A percentile compares a stretch with the other conserved stretches of the same genome.
Evolutionary conservation across 2,888 invertebrate species (phyloP).

Genomic region (Suillia variegata): DNA sequence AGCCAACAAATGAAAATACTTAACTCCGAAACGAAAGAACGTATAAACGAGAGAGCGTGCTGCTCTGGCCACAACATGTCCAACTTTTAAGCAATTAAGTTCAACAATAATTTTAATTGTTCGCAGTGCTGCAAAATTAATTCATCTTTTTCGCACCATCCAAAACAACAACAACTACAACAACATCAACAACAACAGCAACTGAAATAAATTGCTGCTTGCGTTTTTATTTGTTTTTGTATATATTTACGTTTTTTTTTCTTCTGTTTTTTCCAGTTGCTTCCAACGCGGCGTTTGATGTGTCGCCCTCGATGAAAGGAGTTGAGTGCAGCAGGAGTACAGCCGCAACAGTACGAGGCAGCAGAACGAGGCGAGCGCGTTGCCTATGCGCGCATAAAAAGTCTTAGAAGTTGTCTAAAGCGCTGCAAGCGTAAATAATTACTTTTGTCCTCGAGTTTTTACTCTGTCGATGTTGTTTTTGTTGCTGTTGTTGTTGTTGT

Average conservation of each 20-base stretch:
- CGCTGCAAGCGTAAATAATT: conserved; percentile 47
- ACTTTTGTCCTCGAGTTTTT: conserved; percentile 42
- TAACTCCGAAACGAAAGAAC: no score
- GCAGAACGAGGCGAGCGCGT: no score
- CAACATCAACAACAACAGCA: no score
- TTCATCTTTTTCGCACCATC: conserved; percentile 51
- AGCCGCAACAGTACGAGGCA: no score
- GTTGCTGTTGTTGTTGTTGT: conserved; percentile 1
- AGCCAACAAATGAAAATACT: neutral
- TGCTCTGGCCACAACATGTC: conserved; percentile 39
- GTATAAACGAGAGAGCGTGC: no score
- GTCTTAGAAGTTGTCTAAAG: neutral
- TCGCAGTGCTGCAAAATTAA: conserved; percentile 54
- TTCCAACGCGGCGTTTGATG: conserved; percentile 32
- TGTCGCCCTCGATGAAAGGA: neutral
- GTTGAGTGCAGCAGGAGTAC: no score
- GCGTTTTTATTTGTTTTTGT: neutral
- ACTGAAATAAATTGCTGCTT: conserved; percentile 3
- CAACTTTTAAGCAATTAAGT: conserved; percentile 52
- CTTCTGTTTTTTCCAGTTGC: conserved; percentile 26
- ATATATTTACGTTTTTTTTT: neutral
- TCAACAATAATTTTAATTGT: conserved; percentile 48
- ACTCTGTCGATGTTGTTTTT: neutral
- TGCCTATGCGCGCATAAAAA: neutral
- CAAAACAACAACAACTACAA: no score